Conservation (phyloP, 2,797 vertebrate genomes). For the Psittacula echo region DNA sequence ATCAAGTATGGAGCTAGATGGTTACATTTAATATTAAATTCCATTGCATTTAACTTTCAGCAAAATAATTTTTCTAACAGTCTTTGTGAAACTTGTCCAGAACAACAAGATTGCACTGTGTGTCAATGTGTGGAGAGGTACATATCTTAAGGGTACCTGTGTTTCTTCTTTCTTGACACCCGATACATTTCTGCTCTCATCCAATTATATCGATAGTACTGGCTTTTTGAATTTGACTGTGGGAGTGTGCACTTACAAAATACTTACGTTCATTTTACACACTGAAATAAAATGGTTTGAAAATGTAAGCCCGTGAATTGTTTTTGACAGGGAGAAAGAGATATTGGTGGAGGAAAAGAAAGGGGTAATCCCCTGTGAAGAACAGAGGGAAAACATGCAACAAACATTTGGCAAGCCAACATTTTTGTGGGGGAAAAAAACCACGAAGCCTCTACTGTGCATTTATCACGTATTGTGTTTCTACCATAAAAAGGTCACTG, state of each 20-base stretch:
- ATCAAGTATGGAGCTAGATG: background rate
- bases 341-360: background rate
- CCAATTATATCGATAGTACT: background rate
- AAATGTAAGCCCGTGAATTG: background rate
- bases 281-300: background rate
- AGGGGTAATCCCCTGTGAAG: background rate
- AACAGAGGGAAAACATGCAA: constrained; percentile 22
- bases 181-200: background rate
- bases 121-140: background rate
- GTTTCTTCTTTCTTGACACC: background rate
- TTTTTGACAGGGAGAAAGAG: constrained; percentile 19
- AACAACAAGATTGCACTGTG: background rate
- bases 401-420: constrained; percentile 7
- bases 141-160: background rate
- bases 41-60: background rate
- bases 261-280: background rate
- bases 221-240: background rate
- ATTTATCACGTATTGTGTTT: constrained; percentile 6
- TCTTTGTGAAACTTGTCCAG: background rate
- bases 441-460: background rate
- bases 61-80: background rate
- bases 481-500: background rate
- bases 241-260: background rate
- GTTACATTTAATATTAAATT: background rate
- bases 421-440: background rate